These are phyloP conservation scores for Tryphoninae sp. DNA, from an alignment of 2,888 invertebrate genomes.

Conservation along the genomic window DNA sequence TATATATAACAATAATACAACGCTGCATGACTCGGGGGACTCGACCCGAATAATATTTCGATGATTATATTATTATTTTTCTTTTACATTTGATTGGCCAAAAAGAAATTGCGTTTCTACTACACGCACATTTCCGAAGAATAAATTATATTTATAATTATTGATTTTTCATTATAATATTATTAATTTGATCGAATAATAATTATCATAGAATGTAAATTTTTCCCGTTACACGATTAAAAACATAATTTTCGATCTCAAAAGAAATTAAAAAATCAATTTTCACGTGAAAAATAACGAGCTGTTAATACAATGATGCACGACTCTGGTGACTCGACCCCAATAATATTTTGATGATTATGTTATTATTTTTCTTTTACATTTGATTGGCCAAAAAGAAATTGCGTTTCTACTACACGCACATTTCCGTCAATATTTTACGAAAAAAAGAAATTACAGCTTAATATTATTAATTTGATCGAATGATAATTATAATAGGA, in stretches of 20 bases:
- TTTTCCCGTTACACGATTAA: not conserved
- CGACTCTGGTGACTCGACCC: not conserved
- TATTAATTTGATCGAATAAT: too few species aligned
- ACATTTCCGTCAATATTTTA: too few species aligned
- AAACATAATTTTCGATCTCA: not conserved
- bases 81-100: not conserved
- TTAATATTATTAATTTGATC: too few species aligned
- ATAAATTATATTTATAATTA: too few species aligned
- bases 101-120: too few species aligned
- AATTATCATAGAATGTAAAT: too few species aligned
- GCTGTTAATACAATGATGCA: not conserved
- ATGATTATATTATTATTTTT: not conserved
- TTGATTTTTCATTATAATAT: too few species aligned
- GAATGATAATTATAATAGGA: too few species aligned
- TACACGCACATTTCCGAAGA: too few species aligned
- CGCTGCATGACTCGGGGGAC: not conserved
- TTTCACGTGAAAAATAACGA: not conserved
- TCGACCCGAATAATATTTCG: slow-evolving; percentile 13
- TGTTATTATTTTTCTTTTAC: not conserved
- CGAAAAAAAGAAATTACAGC: too few species aligned
- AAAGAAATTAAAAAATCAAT: not conserved
- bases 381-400: not conserved
- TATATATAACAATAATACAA: slow-evolving; percentile 8
- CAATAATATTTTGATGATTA: not conserved
- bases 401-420: too few species aligned